Evolutionary conservation across 2,888 invertebrate genomes (phyloP), one percentile per base, ranked within the genome.

Genomic region (Alloscopus bannaensis): DNA sequence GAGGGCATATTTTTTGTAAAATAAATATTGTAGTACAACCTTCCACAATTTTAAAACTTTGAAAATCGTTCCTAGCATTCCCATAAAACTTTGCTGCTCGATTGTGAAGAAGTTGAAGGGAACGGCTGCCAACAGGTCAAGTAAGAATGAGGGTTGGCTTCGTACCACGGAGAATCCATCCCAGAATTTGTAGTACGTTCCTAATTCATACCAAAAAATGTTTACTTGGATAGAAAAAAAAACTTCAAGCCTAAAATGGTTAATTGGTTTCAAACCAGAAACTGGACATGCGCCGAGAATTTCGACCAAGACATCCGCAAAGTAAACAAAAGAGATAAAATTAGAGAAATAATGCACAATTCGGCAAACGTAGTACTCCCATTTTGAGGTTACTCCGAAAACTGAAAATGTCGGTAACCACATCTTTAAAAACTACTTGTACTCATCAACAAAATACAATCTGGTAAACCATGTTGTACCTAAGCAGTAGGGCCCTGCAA

Each of bases 201-300:
- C 84, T 84, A 29, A n/a, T 1, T 62, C 26, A 55, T 42, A 36
- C 8, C 16, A 28, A 26, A 60, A 50, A n/a, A n/a, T n/a, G n/a
- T n/a, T n/a, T n/a, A n/a, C n/a, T n/a, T n/a, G n/a, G n/a, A 42
- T 42, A 8, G 42, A 66, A 50, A 47, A 18, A 6, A 18, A 6
- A 22, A 57, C 8, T 59, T n/a, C 22, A 59, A 28, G 3, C 1
- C 4, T 26, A 2, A 2, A 28, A 24, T 18, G n/a, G 24, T 60
- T 59, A 59, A 20, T 36, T 47, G 8, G 4, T 68, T 47, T n/a
- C 42, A 42, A 36, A 83, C 85, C 85, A 20, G 73, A 57, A 28
- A 84, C 83, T 0, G 85, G 85, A 69, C 80, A 78, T 3, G 84
- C 81, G 0, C 83, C 68, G 1, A 81, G 47, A 22, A 85, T 83